A percentile compares a stretch with the other conserved stretches of the same genome.
Conservation (phyloP, 2,888 invertebrate genomes). For the Julus scandinavius region DNA sequence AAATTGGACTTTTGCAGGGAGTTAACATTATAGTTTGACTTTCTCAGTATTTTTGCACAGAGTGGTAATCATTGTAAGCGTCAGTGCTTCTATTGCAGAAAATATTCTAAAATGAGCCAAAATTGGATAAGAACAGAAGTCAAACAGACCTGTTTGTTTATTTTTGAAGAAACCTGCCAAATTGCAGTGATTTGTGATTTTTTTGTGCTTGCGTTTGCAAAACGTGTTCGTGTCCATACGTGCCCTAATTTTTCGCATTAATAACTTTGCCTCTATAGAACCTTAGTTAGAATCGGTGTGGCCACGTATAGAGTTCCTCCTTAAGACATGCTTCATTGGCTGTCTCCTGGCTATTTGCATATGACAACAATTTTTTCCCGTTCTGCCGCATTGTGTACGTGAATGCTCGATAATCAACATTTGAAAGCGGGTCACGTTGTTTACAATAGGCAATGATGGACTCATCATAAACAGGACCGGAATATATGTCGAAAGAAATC, state of each 20-base stretch:
- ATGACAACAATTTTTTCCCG: constrained; percentile 21
- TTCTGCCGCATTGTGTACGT: neutral
- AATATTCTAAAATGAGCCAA: no score
- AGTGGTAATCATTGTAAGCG: no score
- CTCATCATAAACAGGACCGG: constrained; percentile 19
- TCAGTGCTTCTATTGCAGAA: no score
- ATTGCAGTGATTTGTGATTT: neutral
- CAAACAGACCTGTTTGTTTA: neutral
- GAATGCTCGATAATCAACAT: constrained; percentile 20
- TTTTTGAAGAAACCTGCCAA: neutral
- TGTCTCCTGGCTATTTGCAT: neutral
- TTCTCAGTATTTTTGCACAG: no score
- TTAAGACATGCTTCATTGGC: neutral
- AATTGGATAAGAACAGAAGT: no score
- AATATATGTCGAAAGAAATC: constrained; percentile 18
- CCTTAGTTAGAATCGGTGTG: neutral
- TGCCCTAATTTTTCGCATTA: neutral
- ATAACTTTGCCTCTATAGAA: neutral
- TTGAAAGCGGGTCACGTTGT: constrained; percentile 18
- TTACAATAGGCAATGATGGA: constrained; percentile 33
- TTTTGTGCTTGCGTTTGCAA: neutral
- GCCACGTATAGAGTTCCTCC: neutral
- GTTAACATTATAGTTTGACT: no score
- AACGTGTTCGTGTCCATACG: neutral
- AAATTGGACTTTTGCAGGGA: no score